These are phyloP conservation scores for Geotrupes spiniger DNA, from an alignment of 2,888 invertebrate species.

Conservation along the genomic window DNA sequence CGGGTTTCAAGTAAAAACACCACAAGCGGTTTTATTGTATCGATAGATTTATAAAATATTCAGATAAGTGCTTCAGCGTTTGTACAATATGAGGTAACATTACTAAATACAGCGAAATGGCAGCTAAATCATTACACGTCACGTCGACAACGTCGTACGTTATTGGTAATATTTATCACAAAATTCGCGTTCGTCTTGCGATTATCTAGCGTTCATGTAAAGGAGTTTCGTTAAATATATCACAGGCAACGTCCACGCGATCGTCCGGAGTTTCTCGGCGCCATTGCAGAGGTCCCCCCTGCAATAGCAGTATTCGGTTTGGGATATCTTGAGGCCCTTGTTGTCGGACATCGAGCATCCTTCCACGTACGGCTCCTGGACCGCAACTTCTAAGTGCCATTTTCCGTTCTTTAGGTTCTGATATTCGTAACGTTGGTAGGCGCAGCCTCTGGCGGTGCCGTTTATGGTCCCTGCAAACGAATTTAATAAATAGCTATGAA, in stretches of 20 bases:
- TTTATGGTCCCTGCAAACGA: slow-evolving; percentile 58
- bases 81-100: not conserved
- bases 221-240: slow-evolving; percentile 9
- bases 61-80: not conserved
- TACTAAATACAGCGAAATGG: not conserved
- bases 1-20: no score
- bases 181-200: not conserved
- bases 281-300: slow-evolving; percentile 70
- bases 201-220: not conserved
- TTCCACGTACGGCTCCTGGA: slow-evolving; percentile 69
- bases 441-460: slow-evolving; percentile 68
- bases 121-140: not conserved
- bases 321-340: slow-evolving; percentile 60
- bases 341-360: slow-evolving; percentile 66
- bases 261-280: not conserved
- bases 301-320: slow-evolving; percentile 74
- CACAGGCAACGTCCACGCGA: slow-evolving; percentile 16
- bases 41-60: no score
- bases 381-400: slow-evolving; percentile 63
- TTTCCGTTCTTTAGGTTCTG: slow-evolving; percentile 62
- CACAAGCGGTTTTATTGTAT: no score
- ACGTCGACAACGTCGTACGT: not conserved
- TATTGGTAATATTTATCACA: slow-evolving; percentile 1
- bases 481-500: no score
- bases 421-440: slow-evolving; percentile 66